Percentiles rank a stretch among this genome's conserved stretches.
Conservation (phyloP, 2,797 vertebrate genomes). For the Taeniopygia guttata region DNA sequence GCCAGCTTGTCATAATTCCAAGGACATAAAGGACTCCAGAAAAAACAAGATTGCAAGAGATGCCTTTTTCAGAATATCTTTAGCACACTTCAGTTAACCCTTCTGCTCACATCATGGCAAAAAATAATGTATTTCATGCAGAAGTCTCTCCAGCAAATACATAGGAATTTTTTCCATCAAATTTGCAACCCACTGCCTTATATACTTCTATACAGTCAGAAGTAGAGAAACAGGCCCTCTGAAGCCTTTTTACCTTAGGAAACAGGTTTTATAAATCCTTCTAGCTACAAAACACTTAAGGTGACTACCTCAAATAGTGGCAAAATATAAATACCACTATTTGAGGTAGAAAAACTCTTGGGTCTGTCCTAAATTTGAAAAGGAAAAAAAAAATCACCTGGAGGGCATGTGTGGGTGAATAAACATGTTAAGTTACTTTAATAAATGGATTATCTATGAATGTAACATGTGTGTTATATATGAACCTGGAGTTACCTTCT, state of each 20-base stretch:
- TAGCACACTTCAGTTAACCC: neutral
- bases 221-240: neutral
- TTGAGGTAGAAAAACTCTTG: neutral
- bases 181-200: neutral
- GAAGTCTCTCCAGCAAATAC: neutral
- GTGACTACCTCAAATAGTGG: neutral
- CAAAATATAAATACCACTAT: too few species aligned
- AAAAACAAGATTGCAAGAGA: neutral
- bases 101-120: neutral
- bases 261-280: neutral
- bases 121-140: neutral
- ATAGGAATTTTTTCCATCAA: neutral
- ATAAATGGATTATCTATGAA: neutral
- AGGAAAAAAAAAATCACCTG: neutral
- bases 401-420: neutral
- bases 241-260: neutral
- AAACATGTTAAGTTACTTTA: neutral
- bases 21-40: neutral
- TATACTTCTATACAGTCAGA: neutral
- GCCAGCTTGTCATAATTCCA: neutral
- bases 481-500: neutral
- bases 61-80: neutral
- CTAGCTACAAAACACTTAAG: neutral
- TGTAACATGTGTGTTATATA: accelerated
- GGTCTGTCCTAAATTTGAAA: neutral